phyloP scores from a whole-genome alignment of 2,113 vertebrate species.

The Gadus chalcogrammus region DNA sequence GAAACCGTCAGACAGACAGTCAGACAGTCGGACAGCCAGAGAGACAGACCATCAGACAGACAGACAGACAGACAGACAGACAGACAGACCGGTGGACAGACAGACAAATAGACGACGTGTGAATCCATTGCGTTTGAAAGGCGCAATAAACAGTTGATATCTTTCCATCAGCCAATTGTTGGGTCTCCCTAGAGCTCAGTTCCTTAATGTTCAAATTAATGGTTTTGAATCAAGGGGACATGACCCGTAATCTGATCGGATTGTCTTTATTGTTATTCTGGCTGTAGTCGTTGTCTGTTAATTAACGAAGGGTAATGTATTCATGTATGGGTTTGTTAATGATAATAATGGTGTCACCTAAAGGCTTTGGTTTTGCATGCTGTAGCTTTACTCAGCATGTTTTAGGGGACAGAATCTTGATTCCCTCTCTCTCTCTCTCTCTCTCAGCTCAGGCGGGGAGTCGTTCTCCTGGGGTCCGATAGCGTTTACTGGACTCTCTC shows the following conservation, averaged over 20 bases:
- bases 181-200: slow-evolving; percentile 82
- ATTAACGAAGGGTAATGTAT: slow-evolving; percentile 80
- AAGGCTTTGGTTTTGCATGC: slow-evolving; percentile 83
- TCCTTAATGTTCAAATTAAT: slow-evolving; percentile 99
- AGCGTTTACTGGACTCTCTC: too few species aligned
- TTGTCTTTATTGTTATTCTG: slow-evolving; percentile 75
- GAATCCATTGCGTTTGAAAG: slow-evolving; percentile 41
- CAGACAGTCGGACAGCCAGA: too few species aligned
- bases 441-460: too few species aligned
- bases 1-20: too few species aligned
- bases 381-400: slow-evolving; percentile 91
- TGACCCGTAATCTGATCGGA: slow-evolving; percentile 80
- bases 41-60: too few species aligned
- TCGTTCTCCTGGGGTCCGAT: too few species aligned
- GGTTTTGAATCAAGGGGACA: slow-evolving; percentile 78
- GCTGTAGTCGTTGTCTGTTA: slow-evolving; percentile 59
- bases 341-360: slow-evolving; percentile 68
- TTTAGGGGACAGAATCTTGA: slow-evolving; percentile 75
- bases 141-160: slow-evolving; percentile 53
- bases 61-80: too few species aligned
- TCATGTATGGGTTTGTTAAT: slow-evolving; percentile 79
- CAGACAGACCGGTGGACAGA: too few species aligned
- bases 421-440: slow-evolving; percentile 23
- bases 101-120: slow-evolving; percentile 29
- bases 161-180: slow-evolving; percentile 81